Evolutionary conservation across 1,140 invertebrate genomes (phyloP).

Genomic region (Uloborus diversus): DNA sequence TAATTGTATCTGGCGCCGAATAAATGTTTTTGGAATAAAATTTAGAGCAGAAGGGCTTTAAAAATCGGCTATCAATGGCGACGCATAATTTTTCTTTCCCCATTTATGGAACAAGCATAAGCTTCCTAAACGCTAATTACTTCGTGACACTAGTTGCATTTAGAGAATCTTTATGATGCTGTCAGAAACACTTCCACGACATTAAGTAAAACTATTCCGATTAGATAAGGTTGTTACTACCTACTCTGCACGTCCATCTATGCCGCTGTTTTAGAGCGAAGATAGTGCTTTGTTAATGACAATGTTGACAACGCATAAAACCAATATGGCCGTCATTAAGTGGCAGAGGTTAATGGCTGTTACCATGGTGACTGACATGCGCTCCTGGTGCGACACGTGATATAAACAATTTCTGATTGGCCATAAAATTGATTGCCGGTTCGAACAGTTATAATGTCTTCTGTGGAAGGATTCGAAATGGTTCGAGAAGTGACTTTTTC

Average conservation of each 20-base stretch:
- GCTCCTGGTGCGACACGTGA: neutral
- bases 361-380: slow-evolving; percentile 12
- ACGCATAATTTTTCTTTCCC: neutral
- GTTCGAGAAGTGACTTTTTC: too few relatives aligned
- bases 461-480: too few relatives aligned
- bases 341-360: slow-evolving; percentile 53
- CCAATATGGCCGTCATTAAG: slow-evolving; percentile 55
- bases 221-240: neutral
- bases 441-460: too few relatives aligned
- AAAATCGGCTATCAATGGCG: neutral
- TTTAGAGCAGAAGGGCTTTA: too few relatives aligned
- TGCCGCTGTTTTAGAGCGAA: slow-evolving; percentile 1
- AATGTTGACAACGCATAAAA: slow-evolving; percentile 57
- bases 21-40: too few relatives aligned
- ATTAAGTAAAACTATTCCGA: slow-evolving; percentile 48
- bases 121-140: slow-evolving; percentile 11
- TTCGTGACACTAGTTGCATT: slow-evolving; percentile 37
- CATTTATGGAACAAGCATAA: neutral
- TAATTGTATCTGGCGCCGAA: too few relatives aligned
- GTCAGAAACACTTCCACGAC: slow-evolving; percentile 24
- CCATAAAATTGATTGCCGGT: slow-evolving; percentile 6
- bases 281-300: slow-evolving; percentile 54
- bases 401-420: slow-evolving; percentile 31
- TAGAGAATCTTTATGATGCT: slow-evolving; percentile 21
- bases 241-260: neutral